A percentile compares a stretch with the other conserved stretches of the same genome.
Evolutionary conservation across 2,113 vertebrate genomes (phyloP).

Genomic region (Pachyramphus minor): DNA sequence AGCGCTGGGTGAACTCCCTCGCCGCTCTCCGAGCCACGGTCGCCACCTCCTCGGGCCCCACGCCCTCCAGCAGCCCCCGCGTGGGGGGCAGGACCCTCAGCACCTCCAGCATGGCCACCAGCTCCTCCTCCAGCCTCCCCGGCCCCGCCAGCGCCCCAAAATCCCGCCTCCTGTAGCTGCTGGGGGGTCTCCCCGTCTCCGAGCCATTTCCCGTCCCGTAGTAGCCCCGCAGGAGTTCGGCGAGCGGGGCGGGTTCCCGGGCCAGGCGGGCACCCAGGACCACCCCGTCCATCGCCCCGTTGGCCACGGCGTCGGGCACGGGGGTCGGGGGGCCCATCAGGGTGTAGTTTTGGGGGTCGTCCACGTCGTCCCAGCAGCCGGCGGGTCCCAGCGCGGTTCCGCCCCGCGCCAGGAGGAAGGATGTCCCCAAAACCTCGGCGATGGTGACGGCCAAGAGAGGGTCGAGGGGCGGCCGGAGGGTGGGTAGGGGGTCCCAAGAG

Average conservation of each 20-base stretch:
- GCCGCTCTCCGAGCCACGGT: slow-evolving; percentile 41
- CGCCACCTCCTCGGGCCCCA: not conserved
- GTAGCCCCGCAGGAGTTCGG: slow-evolving; percentile 76
- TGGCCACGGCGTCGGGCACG: slow-evolving; percentile 74
- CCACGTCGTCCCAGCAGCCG: slow-evolving; percentile 84
- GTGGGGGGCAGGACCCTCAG: slow-evolving; percentile 24
- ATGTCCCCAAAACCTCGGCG: slow-evolving; percentile 56
- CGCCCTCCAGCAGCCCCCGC: not conserved
- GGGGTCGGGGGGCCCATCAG: slow-evolving; percentile 50
- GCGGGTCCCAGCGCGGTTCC: slow-evolving; percentile 48
- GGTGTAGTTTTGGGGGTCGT: slow-evolving; percentile 74
- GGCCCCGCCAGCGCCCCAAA: slow-evolving; percentile 51
- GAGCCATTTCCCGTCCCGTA: slow-evolving; percentile 22
- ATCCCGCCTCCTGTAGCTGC: slow-evolving; percentile 73
- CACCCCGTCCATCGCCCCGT: slow-evolving; percentile 85
- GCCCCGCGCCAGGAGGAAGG: slow-evolving; percentile 49
- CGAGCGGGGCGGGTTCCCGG: slow-evolving; percentile 24
- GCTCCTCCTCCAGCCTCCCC: slow-evolving; percentile 62
- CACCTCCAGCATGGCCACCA: slow-evolving; percentile 57
- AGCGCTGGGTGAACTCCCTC: slow-evolving; percentile 74
- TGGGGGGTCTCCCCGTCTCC: slow-evolving; percentile 15
- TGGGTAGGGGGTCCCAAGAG: not conserved
- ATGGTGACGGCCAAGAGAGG: slow-evolving; percentile 71
- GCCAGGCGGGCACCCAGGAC: slow-evolving; percentile 75
- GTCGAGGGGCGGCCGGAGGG: not conserved